These are phyloP conservation scores for human DNA, from an alignment of 2,113 vertebrate genomes.

Conservation along the genomic window GRCh38 chr14:78991501-78992000, in stretches of 20 bases:
- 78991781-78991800: not conserved
- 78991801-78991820: not conserved
- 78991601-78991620: not conserved
- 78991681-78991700: not conserved
- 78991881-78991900: not conserved
- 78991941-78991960: not conserved
- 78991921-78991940: not conserved
- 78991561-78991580: not conserved
- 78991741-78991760: not conserved
- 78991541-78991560: conserved; percentile 19
- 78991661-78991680: not conserved
- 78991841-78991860: not conserved
- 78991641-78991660: not conserved
- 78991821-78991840: not conserved
- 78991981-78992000: not conserved
- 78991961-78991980: not conserved
- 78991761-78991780: not conserved
- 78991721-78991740: not conserved
- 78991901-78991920: not conserved
- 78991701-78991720: not conserved
- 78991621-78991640: conserved; percentile 38
- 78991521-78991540: not conserved
- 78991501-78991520: not conserved
- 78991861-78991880: not conserved
- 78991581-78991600: not conserved